Base-by-base conservation (phyloP, 2,113 vertebrate genomes). In the Columba janthina region DNA sequence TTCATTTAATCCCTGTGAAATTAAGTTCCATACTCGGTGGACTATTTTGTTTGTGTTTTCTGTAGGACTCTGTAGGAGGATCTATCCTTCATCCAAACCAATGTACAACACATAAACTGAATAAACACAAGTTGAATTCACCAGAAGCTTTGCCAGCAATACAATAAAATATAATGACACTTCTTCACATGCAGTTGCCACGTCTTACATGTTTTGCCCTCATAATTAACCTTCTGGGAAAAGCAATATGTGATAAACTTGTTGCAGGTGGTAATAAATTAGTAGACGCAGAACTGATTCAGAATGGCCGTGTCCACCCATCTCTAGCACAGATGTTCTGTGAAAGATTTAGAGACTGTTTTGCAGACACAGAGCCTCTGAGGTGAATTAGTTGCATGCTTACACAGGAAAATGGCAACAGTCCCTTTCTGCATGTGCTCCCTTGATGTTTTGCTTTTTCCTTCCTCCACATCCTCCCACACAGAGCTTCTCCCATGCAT, bases 271-370 rank as follows among this genome's bases (percentile, higher is more conserved):
- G 75, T 36, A 96, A 81, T 97, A 96, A 95, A 94, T 97, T 69
- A 94, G 67, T 62, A 90, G 94, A 92, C 77, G 79, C 58, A 82
- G 28, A 94, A 75, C 83, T 16, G 62, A 92, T 92, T 90, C 81
- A 50, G 62, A 89, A 24, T 5, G 40, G 34, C 76, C 58, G 12
- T 81, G 89, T 93, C 89, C 29, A 2, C 92, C 88, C 93, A 95
- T 76, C 46, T 88, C 94, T 67, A 92, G 70, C 72, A 82, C 95
- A 97, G 97, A 95, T 97, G 95, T 97, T 98, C 95, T 93, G 86
- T 66, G 92, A 42, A 95, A 97, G 89, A 96, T 97, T 95, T 96
- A 97, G 80, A 82, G 84, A 65, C 12, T 94, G 32, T 85, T 97
- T 93, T 93, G 73, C 57, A 92, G 89, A 51, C 42, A 72, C 28